Conservation (phyloP, 2,797 vertebrate species). For the Poeciliopsis presidionis region DNA sequence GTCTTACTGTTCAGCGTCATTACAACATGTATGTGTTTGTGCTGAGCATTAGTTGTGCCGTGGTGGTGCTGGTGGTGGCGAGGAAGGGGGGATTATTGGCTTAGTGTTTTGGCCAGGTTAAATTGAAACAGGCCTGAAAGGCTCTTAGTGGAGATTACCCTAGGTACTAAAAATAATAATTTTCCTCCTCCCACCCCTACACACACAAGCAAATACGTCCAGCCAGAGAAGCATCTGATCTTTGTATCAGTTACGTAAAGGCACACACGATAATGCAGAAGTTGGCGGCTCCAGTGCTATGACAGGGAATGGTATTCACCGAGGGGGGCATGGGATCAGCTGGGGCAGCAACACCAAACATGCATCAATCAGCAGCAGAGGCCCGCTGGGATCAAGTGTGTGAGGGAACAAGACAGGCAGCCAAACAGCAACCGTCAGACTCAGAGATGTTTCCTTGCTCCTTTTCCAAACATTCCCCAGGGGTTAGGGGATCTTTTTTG, state of each 20-base stretch:
- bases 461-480: slow-evolving; percentile 78
- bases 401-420: slow-evolving; percentile 39
- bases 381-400: slow-evolving; percentile 63
- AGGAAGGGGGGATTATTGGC: slow-evolving; percentile 87
- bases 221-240: slow-evolving; percentile 66
- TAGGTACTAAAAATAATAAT: slow-evolving; percentile 93
- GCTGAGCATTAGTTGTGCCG: background rate
- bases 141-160: slow-evolving; percentile 94
- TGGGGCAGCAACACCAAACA: slow-evolving; percentile 76
- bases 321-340: slow-evolving; percentile 70
- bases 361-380: slow-evolving; percentile 75
- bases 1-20: slow-evolving; percentile 45
- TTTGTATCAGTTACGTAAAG: slow-evolving; percentile 62
- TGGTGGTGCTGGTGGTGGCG: slow-evolving; percentile 7
- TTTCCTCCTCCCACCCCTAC: slow-evolving; percentile 38
- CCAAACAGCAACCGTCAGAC: slow-evolving; percentile 71
- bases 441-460: slow-evolving; percentile 74
- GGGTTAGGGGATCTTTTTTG: slow-evolving; percentile 43
- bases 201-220: slow-evolving; percentile 66
- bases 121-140: slow-evolving; percentile 90
- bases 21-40: slow-evolving; percentile 23
- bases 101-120: slow-evolving; percentile 95
- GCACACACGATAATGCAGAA: slow-evolving; percentile 38
- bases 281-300: slow-evolving; percentile 34
- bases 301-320: slow-evolving; percentile 61